Evolutionary conservation across 2,113 vertebrate genomes (phyloP).

Genomic region (Terrapene triunguis): DNA sequence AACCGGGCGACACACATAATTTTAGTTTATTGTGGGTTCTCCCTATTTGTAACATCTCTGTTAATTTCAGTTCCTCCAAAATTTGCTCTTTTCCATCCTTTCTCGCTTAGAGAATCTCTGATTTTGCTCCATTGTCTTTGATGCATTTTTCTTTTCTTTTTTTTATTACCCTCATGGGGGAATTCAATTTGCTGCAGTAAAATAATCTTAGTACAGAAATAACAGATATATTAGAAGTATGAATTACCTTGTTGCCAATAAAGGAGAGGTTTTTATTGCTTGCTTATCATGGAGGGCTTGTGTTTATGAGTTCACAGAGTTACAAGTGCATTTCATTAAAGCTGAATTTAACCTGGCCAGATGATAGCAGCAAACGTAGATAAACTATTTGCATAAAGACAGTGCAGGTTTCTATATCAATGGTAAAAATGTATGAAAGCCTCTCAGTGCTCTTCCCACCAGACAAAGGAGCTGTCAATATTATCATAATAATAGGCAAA

Average conservation of each 20-base stretch:
- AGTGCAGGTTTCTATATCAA: neutral
- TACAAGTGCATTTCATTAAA: conserved; percentile 29
- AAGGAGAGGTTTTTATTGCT: conserved; percentile 67
- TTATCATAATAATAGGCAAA: neutral
- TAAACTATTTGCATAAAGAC: conserved; percentile 6
- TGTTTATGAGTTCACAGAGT: conserved; percentile 53
- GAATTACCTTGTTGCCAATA: conserved; percentile 67
- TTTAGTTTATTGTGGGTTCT: neutral
- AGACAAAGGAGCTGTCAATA: neutral
- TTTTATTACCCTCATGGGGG: conserved; percentile 33
- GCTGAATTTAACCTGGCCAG: conserved; percentile 52
- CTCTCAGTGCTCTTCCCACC: neutral
- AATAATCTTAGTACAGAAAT: conserved; percentile 56
- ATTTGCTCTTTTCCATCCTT: neutral
- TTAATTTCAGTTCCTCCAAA: conserved; percentile 27
- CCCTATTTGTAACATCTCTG: neutral
- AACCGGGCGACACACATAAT: neutral
- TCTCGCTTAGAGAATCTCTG: neutral
- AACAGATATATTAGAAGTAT: conserved; percentile 52
- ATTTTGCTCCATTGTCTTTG: conserved; percentile 35
- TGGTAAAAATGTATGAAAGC: neutral
- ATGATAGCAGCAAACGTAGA: neutral
- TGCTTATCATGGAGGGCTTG: conserved; percentile 59
- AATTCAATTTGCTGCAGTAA: conserved; percentile 58
- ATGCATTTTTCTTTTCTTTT: neutral